These are phyloP conservation scores for Anoplolepis gracilipes DNA, from an alignment of 1,140 invertebrate genomes.

Conservation along the genomic window DNA sequence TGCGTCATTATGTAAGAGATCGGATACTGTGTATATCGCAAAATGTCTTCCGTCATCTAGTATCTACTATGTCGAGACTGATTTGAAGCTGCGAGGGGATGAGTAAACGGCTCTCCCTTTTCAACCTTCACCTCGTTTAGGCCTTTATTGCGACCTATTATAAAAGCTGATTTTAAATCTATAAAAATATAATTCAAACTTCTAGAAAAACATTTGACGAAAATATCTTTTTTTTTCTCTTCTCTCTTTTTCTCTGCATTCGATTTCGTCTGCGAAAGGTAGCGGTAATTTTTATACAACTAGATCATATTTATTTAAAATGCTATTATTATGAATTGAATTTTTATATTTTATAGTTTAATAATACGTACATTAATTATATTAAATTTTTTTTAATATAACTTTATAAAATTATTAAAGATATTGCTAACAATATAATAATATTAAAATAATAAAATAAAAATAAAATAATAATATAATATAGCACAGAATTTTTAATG, in stretches of 20 bases:
- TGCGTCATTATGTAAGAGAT: neutral
- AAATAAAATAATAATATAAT: no score
- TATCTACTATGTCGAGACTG: neutral
- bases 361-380: neutral
- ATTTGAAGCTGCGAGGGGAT: neutral
- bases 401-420: neutral
- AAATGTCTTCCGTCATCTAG: neutral
- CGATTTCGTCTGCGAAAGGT: no score
- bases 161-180: neutral
- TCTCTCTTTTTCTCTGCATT: no score
- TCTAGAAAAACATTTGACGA: neutral
- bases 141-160: neutral
- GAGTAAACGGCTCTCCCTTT: neutral
- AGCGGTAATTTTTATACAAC: neutral
- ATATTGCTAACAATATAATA: no score
- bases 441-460: no score
- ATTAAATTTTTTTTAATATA: neutral
- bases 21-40: neutral
- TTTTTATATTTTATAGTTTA: neutral
- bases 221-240: neutral
- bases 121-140: neutral
- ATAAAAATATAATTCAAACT: neutral
- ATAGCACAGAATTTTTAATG: no score
- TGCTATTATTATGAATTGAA: neutral
- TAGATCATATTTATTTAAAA: neutral